phyloP scores from a whole-genome alignment of 2,888 invertebrate genomes.

The Arctia plantaginis region DNA sequence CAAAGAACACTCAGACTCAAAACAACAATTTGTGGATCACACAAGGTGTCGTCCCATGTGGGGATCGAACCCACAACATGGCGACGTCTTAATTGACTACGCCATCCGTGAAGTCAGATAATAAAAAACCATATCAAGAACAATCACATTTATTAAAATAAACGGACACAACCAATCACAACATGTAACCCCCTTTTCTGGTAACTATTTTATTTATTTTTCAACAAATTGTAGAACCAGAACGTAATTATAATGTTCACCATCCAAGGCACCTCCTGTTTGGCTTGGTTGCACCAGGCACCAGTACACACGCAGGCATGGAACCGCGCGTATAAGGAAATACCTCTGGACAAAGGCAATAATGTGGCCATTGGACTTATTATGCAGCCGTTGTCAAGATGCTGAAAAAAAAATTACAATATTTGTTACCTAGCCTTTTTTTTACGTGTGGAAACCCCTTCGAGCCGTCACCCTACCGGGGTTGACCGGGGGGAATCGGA shows the following conservation, averaged over 20 bases:
- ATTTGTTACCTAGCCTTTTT: too few species aligned
- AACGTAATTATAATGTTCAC: background rate
- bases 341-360: slow-evolving; percentile 70
- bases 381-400: slow-evolving; percentile 70
- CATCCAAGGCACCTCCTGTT: slow-evolving; percentile 13
- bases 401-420: slow-evolving; percentile 53
- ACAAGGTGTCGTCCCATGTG: too few species aligned
- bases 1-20: too few species aligned
- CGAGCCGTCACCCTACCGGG: too few species aligned
- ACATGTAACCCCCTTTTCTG: background rate
- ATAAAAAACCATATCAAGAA: background rate
- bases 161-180: slow-evolving; percentile 2
- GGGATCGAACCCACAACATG: too few species aligned
- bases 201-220: background rate
- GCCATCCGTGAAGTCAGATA: too few species aligned
- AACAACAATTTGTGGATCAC: too few species aligned
- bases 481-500: too few species aligned
- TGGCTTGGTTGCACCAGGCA: slow-evolving; percentile 66
- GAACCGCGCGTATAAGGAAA: slow-evolving; percentile 75
- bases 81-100: too few species aligned
- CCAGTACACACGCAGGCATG: slow-evolving; percentile 76
- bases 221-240: background rate
- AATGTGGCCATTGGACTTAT: slow-evolving; percentile 73
- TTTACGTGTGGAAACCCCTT: too few species aligned
- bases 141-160: slow-evolving; percentile 5